Conservation (phyloP, 2,113 vertebrate species). For the Turdus rufiventris region DNA sequence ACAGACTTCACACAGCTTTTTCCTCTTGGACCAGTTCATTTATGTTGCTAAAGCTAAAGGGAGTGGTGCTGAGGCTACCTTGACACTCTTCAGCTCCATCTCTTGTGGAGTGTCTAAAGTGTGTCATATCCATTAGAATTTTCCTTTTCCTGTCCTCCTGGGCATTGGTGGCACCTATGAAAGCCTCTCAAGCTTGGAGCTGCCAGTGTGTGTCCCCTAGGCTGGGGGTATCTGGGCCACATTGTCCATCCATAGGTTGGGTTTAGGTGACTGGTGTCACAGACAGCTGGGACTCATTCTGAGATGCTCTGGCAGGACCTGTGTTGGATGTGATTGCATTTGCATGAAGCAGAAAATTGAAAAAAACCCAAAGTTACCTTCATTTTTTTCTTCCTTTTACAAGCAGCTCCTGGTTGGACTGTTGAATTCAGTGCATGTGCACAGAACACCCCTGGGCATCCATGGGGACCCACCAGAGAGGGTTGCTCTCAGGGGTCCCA, state of each 20-base stretch:
- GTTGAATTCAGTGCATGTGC: neutral
- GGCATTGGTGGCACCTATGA: neutral
- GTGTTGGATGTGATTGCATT: neutral
- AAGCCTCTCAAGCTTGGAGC: neutral
- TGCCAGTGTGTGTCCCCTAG: neutral
- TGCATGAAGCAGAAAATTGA: neutral
- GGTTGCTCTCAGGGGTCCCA: neutral
- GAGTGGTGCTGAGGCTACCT: accelerated
- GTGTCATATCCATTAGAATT: neutral
- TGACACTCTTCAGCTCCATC: neutral
- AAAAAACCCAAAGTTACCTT: neutral
- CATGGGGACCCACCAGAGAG: neutral
- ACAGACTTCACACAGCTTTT: accelerated
- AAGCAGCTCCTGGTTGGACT: neutral
- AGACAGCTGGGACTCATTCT: neutral
- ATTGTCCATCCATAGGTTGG: accelerated
- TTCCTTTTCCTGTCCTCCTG: neutral
- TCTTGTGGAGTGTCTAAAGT: neutral
- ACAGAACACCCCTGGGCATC: neutral
- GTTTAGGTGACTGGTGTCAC: accelerated
- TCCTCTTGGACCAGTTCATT: neutral
- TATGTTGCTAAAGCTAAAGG: neutral
- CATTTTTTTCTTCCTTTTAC: neutral
- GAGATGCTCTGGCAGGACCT: neutral
- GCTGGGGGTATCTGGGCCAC: neutral